These are phyloP conservation scores for Cheumatopsyche charites DNA, from an alignment of 1,140 invertebrate genomes.

Conservation along the genomic window DNA sequence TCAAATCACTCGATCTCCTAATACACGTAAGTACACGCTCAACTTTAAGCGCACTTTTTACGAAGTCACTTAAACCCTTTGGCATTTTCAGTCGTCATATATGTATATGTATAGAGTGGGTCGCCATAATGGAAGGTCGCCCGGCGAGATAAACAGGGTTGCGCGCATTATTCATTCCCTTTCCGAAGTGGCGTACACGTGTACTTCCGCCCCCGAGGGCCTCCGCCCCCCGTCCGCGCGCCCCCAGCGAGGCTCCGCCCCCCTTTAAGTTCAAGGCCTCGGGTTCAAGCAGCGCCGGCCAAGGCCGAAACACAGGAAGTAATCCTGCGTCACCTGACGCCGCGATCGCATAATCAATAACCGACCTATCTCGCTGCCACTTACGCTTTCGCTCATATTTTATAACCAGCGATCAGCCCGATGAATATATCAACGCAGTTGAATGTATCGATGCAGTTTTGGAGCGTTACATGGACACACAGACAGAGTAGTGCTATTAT, in stretches of 20 bases:
- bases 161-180: conserved; percentile 34
- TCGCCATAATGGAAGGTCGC: no score
- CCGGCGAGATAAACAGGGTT: no score
- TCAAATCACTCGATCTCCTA: no score
- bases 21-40: no score
- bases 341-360: background rate
- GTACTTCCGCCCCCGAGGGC: background rate
- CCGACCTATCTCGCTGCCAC: background rate
- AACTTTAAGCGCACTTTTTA: no score
- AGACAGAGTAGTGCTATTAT: no score
- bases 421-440: no score
- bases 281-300: conserved; percentile 19
- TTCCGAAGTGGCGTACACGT: conserved; percentile 14
- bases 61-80: no score
- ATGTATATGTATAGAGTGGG: no score
- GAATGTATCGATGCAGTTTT: no score
- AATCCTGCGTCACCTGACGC: conserved; percentile 23
- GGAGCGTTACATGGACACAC: no score
- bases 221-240: background rate
- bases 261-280: conserved; percentile 21
- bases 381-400: background rate
- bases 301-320: conserved; percentile 5
- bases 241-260: background rate
- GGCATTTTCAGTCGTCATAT: no score
- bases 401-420: background rate